Base-by-base conservation (phyloP, 2,888 invertebrate genomes). In the Octodonta nipae region DNA sequence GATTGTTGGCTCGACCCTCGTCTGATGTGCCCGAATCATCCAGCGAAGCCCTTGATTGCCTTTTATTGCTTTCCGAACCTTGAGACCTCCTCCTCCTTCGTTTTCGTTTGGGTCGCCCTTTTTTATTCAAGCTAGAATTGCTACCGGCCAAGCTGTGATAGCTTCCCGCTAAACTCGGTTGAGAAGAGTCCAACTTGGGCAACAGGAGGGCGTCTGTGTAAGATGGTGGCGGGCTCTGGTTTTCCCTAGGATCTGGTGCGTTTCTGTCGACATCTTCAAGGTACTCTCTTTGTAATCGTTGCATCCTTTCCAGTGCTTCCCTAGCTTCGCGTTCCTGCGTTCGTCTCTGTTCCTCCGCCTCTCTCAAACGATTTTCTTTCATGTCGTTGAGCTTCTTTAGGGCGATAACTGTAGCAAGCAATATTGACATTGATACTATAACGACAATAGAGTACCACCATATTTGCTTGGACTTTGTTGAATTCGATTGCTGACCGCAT, bases 161-260 rank as follows among this genome's bases (percentile, higher is more conserved):
- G 39, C 60, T 60, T 25, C 55, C 58, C n/a, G 54, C 47, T 30
- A 60, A 42, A 38, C 55, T 59, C 45, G 71, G 69, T 47, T 67
- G 68, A 0, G 76, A 75, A 3, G 67, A 56, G 45, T 72, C 74
- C 22, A 79, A 49, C 51, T 77, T 73, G 2, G 81, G 79, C 74
- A 84, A 75, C 12, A 74, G 67, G 34, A 84, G 65, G 16, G 83
- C 84, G 61, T 82, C 83, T 46, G 75, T 77, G 49, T 84, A 84
- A 3, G 77, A 75, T 1, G 84, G 84, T 20, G 82, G 75, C 20
- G 82, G 76, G 35, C 73, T 69, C 15, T 77, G 66, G 30, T 72
- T 54, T 58, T 81, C 81, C 44, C 78, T 67, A 1, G 74, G 74
- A 55, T 78, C 78, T 4, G 78, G 73, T 13, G 77, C 72, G 50